These are phyloP conservation scores for Poecile atricapillus DNA, from an alignment of 2,113 vertebrate genomes.

Conservation along the genomic window DNA sequence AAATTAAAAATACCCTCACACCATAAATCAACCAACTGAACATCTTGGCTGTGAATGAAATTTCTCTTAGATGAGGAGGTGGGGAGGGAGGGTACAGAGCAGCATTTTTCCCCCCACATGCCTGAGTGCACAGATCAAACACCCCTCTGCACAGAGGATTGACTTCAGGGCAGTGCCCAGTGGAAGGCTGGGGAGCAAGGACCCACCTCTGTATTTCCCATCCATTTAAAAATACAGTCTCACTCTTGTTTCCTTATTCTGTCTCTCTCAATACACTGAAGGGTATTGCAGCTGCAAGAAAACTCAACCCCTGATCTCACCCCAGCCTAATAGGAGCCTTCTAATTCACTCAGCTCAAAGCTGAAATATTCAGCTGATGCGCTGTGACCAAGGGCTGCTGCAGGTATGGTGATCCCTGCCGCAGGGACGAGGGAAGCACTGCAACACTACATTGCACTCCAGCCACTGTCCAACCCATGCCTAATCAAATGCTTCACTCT, in stretches of 20 bases:
- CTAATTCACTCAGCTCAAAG: conserved; percentile 57
- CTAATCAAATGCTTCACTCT: conserved; percentile 1
- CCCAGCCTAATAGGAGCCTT: not conserved
- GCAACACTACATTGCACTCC: not conserved
- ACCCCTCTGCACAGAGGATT: not conserved
- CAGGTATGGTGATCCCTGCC: not conserved
- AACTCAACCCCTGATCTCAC: conserved; percentile 29
- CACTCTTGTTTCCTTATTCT: not conserved
- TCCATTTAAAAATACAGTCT: not conserved
- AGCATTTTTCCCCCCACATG: not conserved
- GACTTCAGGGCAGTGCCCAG: not conserved
- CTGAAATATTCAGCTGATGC: conserved; percentile 56
- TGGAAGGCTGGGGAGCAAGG: not conserved
- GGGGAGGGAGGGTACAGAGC: not conserved
- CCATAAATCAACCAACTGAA: not conserved
- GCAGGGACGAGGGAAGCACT: not conserved
- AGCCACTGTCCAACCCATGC: not conserved
- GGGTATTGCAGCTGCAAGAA: conserved; percentile 20
- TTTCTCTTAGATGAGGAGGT: not conserved
- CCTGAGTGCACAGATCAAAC: not conserved
- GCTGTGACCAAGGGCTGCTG: conserved; percentile 32
- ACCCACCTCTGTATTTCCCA: not conserved
- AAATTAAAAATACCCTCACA: not conserved
- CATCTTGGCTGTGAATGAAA: not conserved
- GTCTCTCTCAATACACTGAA: conserved; percentile 9